A percentile compares a stretch with the other conserved stretches of the same genome.
Conservation (phyloP, 2,113 vertebrate species). For the Damaliscus lunatus region DNA sequence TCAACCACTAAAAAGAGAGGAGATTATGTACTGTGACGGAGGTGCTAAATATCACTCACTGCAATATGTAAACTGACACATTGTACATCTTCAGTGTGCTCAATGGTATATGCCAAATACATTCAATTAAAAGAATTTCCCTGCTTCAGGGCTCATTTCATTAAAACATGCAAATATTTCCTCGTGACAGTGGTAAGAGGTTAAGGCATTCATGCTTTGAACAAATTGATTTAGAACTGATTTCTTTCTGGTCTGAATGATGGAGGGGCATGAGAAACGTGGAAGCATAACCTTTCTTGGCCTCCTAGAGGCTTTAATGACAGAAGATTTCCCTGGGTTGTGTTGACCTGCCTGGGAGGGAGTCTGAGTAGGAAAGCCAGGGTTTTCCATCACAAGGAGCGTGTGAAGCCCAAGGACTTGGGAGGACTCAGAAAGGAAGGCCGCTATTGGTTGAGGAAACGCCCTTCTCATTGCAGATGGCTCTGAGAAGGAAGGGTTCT, state of each 20-base stretch:
- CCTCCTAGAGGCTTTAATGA: not conserved
- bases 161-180: not conserved
- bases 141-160: not conserved
- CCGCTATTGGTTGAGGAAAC: too few species aligned
- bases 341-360: not conserved
- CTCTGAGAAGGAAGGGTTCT: rapidly evolving
- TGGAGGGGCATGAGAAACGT: rapidly evolving
- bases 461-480: rapidly evolving
- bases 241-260: not conserved
- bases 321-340: rapidly evolving
- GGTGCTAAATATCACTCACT: not conserved
- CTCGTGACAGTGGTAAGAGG: not conserved
- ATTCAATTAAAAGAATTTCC: not conserved
- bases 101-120: not conserved
- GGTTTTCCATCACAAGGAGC: not conserved
- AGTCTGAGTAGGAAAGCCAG: not conserved
- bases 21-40: not conserved
- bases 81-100: not conserved
- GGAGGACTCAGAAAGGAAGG: not conserved
- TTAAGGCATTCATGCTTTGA: not conserved
- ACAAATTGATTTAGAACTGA: not conserved
- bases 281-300: not conserved
- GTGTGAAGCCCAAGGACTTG: not conserved
- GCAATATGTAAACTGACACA: not conserved
- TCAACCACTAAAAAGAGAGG: not conserved